Percentiles rank a stretch among this genome's conserved stretches.
Conservation (phyloP, 1,140 invertebrate species). For the Rhagoletis pomonella region DNA sequence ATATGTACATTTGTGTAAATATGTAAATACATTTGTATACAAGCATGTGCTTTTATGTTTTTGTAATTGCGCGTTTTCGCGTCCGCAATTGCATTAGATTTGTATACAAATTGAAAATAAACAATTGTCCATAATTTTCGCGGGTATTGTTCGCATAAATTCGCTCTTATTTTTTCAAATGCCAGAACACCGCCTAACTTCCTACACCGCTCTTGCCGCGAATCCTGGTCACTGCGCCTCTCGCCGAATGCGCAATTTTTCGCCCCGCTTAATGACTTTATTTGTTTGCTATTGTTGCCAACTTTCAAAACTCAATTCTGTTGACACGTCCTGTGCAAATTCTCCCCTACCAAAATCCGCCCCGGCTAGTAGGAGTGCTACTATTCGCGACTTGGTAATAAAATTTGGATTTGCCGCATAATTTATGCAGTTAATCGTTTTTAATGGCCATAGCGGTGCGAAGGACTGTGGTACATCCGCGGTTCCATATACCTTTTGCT, state of each 20-base stretch:
- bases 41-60: neutral
- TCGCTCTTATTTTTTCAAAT: conserved; percentile 46
- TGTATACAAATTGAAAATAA: conserved; percentile 54
- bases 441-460: conserved; percentile 29
- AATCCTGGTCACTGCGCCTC: conserved; percentile 9
- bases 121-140: conserved; percentile 54
- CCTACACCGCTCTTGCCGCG: neutral
- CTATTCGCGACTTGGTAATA: conserved; percentile 43
- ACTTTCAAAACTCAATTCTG: conserved; percentile 34
- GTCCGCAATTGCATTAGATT: conserved; percentile 58
- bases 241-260: neutral
- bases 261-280: conserved; percentile 51
- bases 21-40: neutral
- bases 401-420: conserved; percentile 54
- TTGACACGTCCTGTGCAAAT: neutral
- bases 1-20: neutral
- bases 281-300: conserved; percentile 52
- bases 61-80: conserved; percentile 32
- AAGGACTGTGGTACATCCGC: neutral
- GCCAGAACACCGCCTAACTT: conserved; percentile 2
- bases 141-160: conserved; percentile 52
- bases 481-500: conserved; percentile 5
- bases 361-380: conserved; percentile 7
- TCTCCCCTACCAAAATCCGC: neutral
- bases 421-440: conserved; percentile 55